Evolutionary conservation across 2,113 vertebrate genomes (phyloP).

Genomic region (Crotalus tigris): DNA sequence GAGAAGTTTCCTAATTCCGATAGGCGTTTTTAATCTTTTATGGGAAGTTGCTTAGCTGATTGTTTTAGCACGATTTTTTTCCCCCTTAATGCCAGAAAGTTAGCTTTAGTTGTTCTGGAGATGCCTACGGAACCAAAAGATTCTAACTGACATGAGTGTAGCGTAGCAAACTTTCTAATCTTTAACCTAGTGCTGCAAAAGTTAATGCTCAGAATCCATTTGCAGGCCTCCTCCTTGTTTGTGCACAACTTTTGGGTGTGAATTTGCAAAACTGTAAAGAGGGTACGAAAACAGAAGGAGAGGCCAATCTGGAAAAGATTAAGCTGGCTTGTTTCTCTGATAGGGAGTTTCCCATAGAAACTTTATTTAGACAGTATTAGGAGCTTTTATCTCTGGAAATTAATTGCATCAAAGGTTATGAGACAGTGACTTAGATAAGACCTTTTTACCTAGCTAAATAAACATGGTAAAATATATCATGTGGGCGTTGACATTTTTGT

Average conservation of each 20-base stretch:
- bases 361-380: slow-evolving; percentile 16
- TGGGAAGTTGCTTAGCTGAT: background rate
- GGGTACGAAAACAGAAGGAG: background rate
- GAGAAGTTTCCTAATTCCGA: slow-evolving; percentile 65
- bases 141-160: background rate
- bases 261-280: background rate
- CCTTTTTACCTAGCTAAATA: background rate
- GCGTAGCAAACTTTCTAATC: background rate
- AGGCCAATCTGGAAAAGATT: background rate
- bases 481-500: slow-evolving; percentile 1
- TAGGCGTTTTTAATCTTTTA: slow-evolving; percentile 12
- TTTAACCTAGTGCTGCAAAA: background rate
- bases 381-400: slow-evolving; percentile 24
- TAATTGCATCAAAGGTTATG: background rate
- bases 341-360: slow-evolving; percentile 4
- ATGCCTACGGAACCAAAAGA: background rate
- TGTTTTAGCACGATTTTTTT: background rate
- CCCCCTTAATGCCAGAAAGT: background rate
- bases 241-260: background rate
- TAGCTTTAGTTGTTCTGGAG: fast-evolving
- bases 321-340: background rate
- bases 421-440: slow-evolving; percentile 14
- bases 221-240: background rate
- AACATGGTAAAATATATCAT: slow-evolving; percentile 20
- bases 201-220: background rate